Conservation (phyloP, 2,113 vertebrate species). For the Oncorhynchus clarkii region DNA sequence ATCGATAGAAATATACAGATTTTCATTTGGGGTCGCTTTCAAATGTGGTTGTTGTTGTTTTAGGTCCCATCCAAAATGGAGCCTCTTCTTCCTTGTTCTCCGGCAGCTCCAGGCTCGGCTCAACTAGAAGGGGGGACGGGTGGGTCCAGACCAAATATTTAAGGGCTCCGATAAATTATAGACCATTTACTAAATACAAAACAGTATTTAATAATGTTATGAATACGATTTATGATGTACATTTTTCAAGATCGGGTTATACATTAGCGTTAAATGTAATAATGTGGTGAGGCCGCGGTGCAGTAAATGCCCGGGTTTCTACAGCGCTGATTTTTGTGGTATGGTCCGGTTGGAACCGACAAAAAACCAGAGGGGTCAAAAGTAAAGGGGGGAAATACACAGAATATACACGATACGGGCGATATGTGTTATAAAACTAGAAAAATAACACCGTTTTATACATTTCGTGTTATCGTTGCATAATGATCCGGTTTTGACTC, state of each 20-base stretch:
- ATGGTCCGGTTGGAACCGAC: slow-evolving; percentile 79
- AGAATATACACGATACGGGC: slow-evolving; percentile 48
- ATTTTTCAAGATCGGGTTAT: slow-evolving; percentile 21
- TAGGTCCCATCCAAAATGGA: slow-evolving; percentile 93
- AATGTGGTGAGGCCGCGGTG: slow-evolving; percentile 45
- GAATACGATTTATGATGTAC: slow-evolving; percentile 18
- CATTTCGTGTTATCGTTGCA: slow-evolving; percentile 2
- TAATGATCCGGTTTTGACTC: slow-evolving; percentile 31
- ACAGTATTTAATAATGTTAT: neutral
- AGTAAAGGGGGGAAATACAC: slow-evolving; percentile 60
- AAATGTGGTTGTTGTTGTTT: slow-evolving; percentile 73
- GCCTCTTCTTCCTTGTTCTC: slow-evolving; percentile 74
- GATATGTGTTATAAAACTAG: slow-evolving; percentile 17
- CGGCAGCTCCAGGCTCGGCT: slow-evolving; percentile 70
- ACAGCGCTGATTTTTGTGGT: slow-evolving; percentile 74
- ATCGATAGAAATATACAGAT: slow-evolving; percentile 28
- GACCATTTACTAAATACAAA: neutral
- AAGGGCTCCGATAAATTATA: slow-evolving; percentile 13
- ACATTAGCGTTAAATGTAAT: slow-evolving; percentile 33
- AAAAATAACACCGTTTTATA: neutral
- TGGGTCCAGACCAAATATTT: slow-evolving; percentile 53
- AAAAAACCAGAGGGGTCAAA: slow-evolving; percentile 73
- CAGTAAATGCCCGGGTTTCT: slow-evolving; percentile 66
- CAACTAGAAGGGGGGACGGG: slow-evolving; percentile 74
- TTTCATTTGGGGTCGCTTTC: slow-evolving; percentile 60